Evolutionary conservation across 2,888 invertebrate genomes (phyloP).

Genomic region (Eupithecia insigniata): DNA sequence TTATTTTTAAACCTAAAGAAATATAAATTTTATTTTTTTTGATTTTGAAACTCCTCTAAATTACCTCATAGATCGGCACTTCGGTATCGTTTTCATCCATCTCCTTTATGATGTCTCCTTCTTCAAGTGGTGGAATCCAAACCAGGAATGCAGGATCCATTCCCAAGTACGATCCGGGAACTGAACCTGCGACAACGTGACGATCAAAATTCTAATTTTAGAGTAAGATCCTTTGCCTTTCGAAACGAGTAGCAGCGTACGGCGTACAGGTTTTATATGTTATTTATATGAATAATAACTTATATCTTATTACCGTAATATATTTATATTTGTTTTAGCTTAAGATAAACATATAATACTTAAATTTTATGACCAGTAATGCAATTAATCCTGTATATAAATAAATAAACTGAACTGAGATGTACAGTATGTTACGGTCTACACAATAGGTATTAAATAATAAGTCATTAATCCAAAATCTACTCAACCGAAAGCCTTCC

Average conservation of each 20-base stretch:
- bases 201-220: slow-evolving; percentile 36
- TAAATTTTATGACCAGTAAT: no score
- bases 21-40: neutral
- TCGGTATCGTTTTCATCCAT: slow-evolving; percentile 75
- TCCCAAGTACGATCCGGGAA: slow-evolving; percentile 93
- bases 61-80: slow-evolving; percentile 72
- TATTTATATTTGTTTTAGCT: no score
- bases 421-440: no score
- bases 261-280: no score
- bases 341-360: no score
- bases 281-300: no score
- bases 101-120: slow-evolving; percentile 86
- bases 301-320: no score
- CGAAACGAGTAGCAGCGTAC: no score
- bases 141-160: slow-evolving; percentile 95
- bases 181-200: slow-evolving; percentile 84
- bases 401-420: no score
- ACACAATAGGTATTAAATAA: no score
- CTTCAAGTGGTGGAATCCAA: slow-evolving; percentile 93
- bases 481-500: neutral
- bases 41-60: neutral
- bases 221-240: neutral
- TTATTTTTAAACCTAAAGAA: no score
- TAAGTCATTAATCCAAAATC: neutral
- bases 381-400: no score